Evolutionary conservation across 2,113 vertebrate species (phyloP).

Genomic region (Apeltes quadracus): DNA sequence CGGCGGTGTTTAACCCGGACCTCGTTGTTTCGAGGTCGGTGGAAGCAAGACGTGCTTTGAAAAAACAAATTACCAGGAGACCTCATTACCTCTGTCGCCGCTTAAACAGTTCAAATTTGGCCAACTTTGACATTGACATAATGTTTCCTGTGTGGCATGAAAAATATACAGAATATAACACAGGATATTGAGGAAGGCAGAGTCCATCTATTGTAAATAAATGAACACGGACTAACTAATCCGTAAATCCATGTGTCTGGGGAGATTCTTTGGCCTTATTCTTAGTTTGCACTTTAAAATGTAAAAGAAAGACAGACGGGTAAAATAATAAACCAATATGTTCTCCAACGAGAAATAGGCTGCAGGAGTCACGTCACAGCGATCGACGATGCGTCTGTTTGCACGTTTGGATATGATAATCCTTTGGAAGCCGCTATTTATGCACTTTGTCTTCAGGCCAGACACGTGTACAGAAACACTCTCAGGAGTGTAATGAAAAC

Average conservation of each 20-base stretch:
- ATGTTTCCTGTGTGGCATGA: background rate
- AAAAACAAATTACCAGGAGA: slow-evolving; percentile 25
- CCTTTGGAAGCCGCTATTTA: background rate
- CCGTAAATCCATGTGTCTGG: background rate
- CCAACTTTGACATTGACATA: slow-evolving; percentile 7
- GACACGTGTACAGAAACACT: background rate
- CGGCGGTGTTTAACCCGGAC: slow-evolving; percentile 67
- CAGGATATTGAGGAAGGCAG: background rate
- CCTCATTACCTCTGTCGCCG: slow-evolving; percentile 9
- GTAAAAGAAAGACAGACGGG: background rate
- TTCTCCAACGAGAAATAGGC: background rate
- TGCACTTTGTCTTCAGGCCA: background rate
- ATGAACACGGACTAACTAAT: background rate
- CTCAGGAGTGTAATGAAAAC: slow-evolving; percentile 25
- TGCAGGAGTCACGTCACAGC: background rate
- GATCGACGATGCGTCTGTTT: background rate
- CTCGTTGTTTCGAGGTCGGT: slow-evolving; percentile 25
- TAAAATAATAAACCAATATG: background rate
- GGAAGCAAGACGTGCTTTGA: slow-evolving; percentile 32
- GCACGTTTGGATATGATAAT: background rate
- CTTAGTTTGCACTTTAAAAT: background rate
- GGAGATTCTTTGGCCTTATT: background rate
- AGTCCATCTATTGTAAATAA: too few relatives aligned
- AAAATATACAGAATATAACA: background rate
- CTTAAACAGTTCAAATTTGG: slow-evolving; percentile 19